phyloP scores from a whole-genome alignment of 2,888 invertebrate species.

The Drosophila sordidula region DNA sequence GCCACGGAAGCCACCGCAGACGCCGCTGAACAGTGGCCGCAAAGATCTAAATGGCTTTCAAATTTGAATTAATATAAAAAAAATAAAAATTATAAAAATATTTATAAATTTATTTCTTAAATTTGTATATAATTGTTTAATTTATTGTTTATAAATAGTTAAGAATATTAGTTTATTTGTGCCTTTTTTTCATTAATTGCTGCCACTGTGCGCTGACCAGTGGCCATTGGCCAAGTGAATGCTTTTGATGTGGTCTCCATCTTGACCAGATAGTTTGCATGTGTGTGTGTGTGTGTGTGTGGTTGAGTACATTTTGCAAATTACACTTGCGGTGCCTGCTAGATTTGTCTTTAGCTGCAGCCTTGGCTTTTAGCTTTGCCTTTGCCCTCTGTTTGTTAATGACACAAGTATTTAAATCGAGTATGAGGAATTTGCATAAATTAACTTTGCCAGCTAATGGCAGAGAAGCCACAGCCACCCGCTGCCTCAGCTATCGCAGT shows the following conservation, averaged over 20 bases:
- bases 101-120: not conserved
- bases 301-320: conserved; percentile 68
- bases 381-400: conserved; percentile 61
- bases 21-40: not conserved
- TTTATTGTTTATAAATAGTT: too few species aligned
- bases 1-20: not conserved
- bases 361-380: conserved; percentile 11
- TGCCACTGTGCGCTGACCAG: not conserved
- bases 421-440: conserved; percentile 72
- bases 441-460: conserved; percentile 58
- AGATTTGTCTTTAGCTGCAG: conserved; percentile 34
- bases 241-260: conserved; percentile 70
- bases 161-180: not conserved
- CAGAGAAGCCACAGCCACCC: conserved; percentile 15
- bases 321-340: conserved; percentile 65
- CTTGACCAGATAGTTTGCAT: conserved; percentile 54
- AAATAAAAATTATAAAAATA: too few species aligned
- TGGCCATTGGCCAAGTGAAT: conserved; percentile 21
- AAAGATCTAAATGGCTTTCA: too few species aligned
- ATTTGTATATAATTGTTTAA: too few species aligned
- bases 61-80: too few species aligned
- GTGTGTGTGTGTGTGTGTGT: conserved; percentile 29
- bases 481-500: conserved; percentile 6
- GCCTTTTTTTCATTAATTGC: too few species aligned
- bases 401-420: conserved; percentile 68